Evolutionary conservation across 2,888 invertebrate species (phyloP).

Genomic region (Vesta saturnalis): DNA sequence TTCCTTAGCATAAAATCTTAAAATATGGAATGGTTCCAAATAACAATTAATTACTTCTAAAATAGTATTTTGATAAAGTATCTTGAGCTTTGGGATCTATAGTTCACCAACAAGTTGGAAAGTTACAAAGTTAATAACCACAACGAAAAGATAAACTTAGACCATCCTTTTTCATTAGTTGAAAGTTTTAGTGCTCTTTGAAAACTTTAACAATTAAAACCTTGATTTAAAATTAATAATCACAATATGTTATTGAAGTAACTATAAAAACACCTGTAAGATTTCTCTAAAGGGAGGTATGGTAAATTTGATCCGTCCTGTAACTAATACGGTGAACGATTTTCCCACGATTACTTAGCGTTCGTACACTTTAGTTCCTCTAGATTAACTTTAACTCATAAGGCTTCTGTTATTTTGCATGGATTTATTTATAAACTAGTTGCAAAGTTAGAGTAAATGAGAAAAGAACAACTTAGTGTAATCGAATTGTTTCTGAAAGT

Average conservation of each 20-base stretch:
- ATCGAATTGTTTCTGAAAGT: conserved; percentile 39
- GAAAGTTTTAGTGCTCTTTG: conserved; percentile 45
- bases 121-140: conserved; percentile 56
- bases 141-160: conserved; percentile 57
- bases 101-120: conserved; percentile 52
- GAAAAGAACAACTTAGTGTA: conserved; percentile 19
- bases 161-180: conserved; percentile 58
- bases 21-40: conserved; percentile 49
- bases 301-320: conserved; percentile 42
- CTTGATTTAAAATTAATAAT: conserved; percentile 26
- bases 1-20: conserved; percentile 27
- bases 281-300: conserved; percentile 34
- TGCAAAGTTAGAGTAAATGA: neutral
- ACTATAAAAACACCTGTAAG: conserved; percentile 44
- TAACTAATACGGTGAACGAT: conserved; percentile 44
- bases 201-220: conserved; percentile 20
- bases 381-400: conserved; percentile 33
- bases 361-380: conserved; percentile 30
- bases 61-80: conserved; percentile 58
- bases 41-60: conserved; percentile 57
- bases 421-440: conserved; percentile 22
- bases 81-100: conserved; percentile 51
- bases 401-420: conserved; percentile 30
- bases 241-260: conserved; percentile 10
- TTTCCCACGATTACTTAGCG: conserved; percentile 50